Evolutionary conservation across 2,888 invertebrate genomes (phyloP).

Genomic region (Seladonia tumulorum): DNA sequence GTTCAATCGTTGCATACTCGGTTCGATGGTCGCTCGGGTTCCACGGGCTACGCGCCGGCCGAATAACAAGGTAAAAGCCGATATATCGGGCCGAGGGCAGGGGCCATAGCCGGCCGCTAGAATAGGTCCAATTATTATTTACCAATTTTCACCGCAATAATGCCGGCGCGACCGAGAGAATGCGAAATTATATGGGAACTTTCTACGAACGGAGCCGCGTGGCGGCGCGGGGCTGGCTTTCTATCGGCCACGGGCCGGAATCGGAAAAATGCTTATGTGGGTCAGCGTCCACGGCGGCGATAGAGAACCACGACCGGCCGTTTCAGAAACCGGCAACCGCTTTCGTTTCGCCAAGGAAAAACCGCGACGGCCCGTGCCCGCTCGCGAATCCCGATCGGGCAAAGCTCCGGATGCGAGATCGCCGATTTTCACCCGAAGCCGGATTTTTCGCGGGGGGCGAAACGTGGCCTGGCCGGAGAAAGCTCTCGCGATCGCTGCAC

Average conservation of each 20-base stretch:
- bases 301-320: slow-evolving; percentile 72
- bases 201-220: slow-evolving; percentile 72
- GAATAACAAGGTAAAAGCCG: slow-evolving; percentile 18
- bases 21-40: background rate
- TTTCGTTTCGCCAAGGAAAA: slow-evolving; percentile 71
- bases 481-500: slow-evolving; percentile 53
- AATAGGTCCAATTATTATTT: slow-evolving; percentile 62
- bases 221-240: slow-evolving; percentile 69
- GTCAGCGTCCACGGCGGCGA: slow-evolving; percentile 70
- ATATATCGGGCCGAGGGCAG: slow-evolving; percentile 21
- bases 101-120: slow-evolving; percentile 11
- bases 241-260: slow-evolving; percentile 75
- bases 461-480: slow-evolving; percentile 67
- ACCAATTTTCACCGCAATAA: slow-evolving; percentile 78
- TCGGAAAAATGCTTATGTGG: slow-evolving; percentile 81
- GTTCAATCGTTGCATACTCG: background rate
- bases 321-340: slow-evolving; percentile 78
- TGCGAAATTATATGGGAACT: slow-evolving; percentile 81
- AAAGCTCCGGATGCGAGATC: background rate
- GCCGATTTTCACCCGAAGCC: slow-evolving; percentile 40
- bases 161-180: slow-evolving; percentile 69
- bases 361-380: slow-evolving; percentile 27
- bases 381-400: background rate
- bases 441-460: slow-evolving; percentile 62
- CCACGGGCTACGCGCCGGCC: background rate